Evolutionary conservation across 2,113 vertebrate genomes (phyloP).

Genomic region (Coryphaenoides rupestris): DNA sequence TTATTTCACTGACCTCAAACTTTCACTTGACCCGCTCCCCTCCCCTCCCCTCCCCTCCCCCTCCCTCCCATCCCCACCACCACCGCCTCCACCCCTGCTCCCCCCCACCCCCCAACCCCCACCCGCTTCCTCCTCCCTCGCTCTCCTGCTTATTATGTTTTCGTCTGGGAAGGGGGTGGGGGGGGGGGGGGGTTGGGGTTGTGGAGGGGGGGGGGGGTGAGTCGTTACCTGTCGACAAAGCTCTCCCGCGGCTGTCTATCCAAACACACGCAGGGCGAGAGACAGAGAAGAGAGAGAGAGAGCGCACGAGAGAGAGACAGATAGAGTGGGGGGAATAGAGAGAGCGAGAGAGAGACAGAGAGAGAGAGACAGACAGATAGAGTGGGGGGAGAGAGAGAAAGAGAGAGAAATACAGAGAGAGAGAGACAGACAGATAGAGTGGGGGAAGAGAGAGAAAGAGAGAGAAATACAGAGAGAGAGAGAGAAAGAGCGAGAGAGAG

Average conservation of each 20-base stretch:
- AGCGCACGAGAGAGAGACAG: constrained; percentile 20
- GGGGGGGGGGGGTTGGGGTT: too few relatives aligned
- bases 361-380: too few relatives aligned
- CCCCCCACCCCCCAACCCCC: constrained; percentile 42
- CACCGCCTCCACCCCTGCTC: background rate
- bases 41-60: constrained; percentile 19
- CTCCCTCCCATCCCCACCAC: background rate
- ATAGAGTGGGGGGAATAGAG: constrained; percentile 27
- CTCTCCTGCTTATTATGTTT: too few relatives aligned
- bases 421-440: too few relatives aligned
- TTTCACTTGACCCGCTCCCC: constrained; percentile 55
- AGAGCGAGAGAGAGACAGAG: constrained; percentile 1
- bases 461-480: constrained; percentile 26
- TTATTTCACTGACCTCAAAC: constrained; percentile 75
- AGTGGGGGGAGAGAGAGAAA: constrained; percentile 36
- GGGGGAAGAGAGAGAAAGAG: too few relatives aligned
- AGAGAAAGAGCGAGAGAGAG: constrained; percentile 12
- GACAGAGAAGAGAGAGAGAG: too few relatives aligned
- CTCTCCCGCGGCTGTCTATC: constrained; percentile 54
- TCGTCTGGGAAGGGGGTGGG: background rate
- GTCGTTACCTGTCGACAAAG: constrained; percentile 56
- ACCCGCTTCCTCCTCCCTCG: too few relatives aligned
- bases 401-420: constrained; percentile 45
- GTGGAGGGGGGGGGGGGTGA: constrained; percentile 31
- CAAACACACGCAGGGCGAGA: constrained; percentile 49